These are phyloP conservation scores for Buathra laborator DNA, from an alignment of 2,888 invertebrate genomes.

Conservation along the genomic window DNA sequence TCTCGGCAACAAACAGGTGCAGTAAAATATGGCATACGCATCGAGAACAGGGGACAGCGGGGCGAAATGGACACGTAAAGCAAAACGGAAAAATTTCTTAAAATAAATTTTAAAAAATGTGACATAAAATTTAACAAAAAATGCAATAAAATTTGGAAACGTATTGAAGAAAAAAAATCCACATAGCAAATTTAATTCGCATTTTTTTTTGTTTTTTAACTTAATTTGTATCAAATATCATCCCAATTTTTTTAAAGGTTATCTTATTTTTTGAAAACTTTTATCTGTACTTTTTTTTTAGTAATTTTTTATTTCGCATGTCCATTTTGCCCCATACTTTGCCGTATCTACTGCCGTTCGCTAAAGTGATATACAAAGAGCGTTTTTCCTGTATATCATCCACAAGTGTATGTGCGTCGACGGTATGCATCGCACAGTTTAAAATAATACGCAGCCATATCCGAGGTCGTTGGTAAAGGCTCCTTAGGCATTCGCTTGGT, in stretches of 20 bases:
- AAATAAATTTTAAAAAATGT: too few relatives aligned
- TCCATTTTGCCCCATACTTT: neutral
- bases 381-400: slow-evolving; percentile 31
- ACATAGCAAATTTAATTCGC: neutral
- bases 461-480: slow-evolving; percentile 53
- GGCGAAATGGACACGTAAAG: too few relatives aligned
- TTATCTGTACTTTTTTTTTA: too few relatives aligned
- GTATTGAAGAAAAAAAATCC: neutral
- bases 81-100: too few relatives aligned
- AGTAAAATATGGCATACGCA: neutral
- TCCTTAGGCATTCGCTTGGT: slow-evolving; percentile 37
- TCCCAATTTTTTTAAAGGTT: neutral
- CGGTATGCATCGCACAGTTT: slow-evolving; percentile 36
- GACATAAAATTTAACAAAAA: too few relatives aligned
- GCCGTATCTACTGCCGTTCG: slow-evolving; percentile 2
- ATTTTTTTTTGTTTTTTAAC: neutral
- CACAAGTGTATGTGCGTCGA: neutral
- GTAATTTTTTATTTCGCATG: neutral
- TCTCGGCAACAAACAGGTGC: slow-evolving; percentile 27
- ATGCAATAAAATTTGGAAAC: too few relatives aligned
- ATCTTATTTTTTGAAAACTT: neutral
- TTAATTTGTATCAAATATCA: too few relatives aligned
- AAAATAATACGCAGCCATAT: slow-evolving; percentile 45
- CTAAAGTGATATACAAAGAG: slow-evolving; percentile 19
- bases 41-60: neutral